phyloP scores from a whole-genome alignment of 2,113 vertebrate genomes.

The Scartelaos histophorus region DNA sequence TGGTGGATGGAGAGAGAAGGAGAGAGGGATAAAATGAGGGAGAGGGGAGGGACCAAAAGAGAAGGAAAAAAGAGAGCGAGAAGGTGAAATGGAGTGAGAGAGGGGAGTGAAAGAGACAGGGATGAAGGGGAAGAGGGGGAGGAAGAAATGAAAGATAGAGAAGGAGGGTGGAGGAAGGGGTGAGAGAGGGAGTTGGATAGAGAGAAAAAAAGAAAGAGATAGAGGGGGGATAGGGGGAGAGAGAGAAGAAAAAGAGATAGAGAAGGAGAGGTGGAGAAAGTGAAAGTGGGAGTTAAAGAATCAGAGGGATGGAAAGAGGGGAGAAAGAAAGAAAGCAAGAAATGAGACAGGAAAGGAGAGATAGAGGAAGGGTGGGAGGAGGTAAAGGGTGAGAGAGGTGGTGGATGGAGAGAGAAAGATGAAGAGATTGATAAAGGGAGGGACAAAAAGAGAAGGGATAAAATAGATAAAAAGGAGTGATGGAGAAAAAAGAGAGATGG shows the following conservation, averaged over 20 bases:
- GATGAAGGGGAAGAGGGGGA: constrained; percentile 8
- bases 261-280: constrained; percentile 18
- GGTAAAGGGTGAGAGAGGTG: constrained; percentile 40
- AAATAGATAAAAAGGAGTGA: neutral
- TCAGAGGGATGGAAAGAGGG: neutral
- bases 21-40: neutral
- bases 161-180: constrained; percentile 26
- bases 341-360: constrained; percentile 21
- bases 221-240: constrained; percentile 26
- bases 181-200: constrained; percentile 43
- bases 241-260: neutral
- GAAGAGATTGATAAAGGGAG: neutral
- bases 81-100: too few species aligned
- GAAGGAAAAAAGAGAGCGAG: too few species aligned
- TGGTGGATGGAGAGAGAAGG: too few species aligned
- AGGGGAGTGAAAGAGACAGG: constrained; percentile 8
- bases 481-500: neutral
- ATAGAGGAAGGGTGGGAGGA: constrained; percentile 7
- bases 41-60: too few species aligned
- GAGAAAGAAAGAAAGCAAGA: constrained; percentile 39
- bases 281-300: constrained; percentile 22
- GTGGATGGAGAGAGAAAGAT: constrained; percentile 12
- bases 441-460: constrained; percentile 37
- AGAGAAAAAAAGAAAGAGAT: too few species aligned
- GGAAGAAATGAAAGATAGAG: too few species aligned